phyloP scores from a whole-genome alignment of 2,888 invertebrate species.

The Cordilura impudica region DNA sequence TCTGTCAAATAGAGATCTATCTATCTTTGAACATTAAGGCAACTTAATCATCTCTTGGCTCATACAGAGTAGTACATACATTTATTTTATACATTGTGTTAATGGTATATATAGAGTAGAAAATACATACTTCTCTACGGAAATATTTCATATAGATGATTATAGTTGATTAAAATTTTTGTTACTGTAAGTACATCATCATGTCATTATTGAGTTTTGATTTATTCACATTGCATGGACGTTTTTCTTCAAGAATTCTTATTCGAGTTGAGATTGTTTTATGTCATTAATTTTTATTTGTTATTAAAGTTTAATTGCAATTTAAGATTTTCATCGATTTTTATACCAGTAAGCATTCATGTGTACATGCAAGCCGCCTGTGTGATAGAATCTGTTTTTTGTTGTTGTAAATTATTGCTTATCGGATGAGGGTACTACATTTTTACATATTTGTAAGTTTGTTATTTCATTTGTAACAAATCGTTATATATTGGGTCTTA shows the following conservation, averaged over 20 bases:
- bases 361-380: neutral
- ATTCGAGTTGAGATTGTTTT: conserved; percentile 6
- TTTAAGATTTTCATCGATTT: conserved; percentile 24
- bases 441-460: too few species aligned
- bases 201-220: neutral
- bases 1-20: conserved; percentile 56
- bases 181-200: neutral
- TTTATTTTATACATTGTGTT: too few species aligned
- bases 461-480: too few species aligned
- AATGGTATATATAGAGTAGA: neutral
- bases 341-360: neutral
- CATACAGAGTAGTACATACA: neutral
- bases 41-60: conserved; percentile 54
- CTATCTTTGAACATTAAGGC: conserved; percentile 53
- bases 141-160: neutral
- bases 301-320: conserved; percentile 23
- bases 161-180: neutral
- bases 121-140: neutral
- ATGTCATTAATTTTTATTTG: conserved; percentile 11
- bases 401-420: too few species aligned
- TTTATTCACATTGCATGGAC: neutral
- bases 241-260: neutral
- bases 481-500: too few species aligned
- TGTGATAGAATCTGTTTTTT: neutral
- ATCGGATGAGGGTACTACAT: too few species aligned